Evolutionary conservation across 2,797 vertebrate species (phyloP), one percentile per base, ranked within the genome.

Genomic region (Sitta carolinensis): DNA sequence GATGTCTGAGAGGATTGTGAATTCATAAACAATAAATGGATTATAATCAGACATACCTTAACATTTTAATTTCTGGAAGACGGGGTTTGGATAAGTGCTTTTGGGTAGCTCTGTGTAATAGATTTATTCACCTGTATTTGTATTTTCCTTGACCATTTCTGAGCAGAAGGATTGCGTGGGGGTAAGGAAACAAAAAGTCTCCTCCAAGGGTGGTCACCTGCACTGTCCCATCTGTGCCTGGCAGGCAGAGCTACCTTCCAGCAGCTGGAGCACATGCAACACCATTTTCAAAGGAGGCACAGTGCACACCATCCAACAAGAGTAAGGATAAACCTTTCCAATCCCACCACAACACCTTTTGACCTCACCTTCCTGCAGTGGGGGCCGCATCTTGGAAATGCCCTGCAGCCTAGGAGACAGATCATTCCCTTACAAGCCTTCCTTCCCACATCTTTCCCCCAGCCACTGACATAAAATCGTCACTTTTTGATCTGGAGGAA

Each of bases 11-110:
- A 90, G 67, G 94, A 83, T 72, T 83, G 88, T 47, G 74, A 94
- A 94, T 84, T 93, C 52, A 83, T 84, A 79, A 95, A 95, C 92
- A 94, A 95, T 87, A 96, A 93, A 93, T 79, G 93, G 68, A 43
- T 96, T 79, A 64, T n/a, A 79, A 62, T 91, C 82, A 89, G 50
- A n/a, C 51, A 22, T 36, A 90, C 68, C 52, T 80, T 15, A 52
- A 85, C 25, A 8, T 90, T 92, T 92, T 93, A 36, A 73, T 70
- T 48, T 93, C 73, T 80, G 43, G 78, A 15, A 96, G 91, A 91
- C 4, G 88, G 40, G 30, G 48, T 63, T 67, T 47, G n/a, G 58
- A 25, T 52, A 91, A 83, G 18, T 70, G 47, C 20, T 66, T 93
- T 86, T 63, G 67, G 68, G 81, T 67, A 64, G 54, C 40, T 32